Conservation (phyloP, 2,888 invertebrate species). For the Drosophila mercatorum region DNA sequence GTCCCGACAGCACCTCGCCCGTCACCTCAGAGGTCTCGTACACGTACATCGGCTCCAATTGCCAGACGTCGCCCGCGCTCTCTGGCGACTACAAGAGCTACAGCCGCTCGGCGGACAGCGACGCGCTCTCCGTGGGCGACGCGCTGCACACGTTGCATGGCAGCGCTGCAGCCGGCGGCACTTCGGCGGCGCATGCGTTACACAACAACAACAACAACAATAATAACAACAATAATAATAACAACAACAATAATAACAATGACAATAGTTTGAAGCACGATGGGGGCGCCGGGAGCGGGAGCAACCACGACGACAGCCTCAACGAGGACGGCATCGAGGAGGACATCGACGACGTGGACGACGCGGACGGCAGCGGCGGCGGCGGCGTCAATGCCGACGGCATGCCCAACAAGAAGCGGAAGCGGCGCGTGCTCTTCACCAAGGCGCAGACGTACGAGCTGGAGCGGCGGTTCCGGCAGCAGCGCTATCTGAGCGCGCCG, state of each 20-base stretch:
- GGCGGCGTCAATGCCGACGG: constrained; percentile 84
- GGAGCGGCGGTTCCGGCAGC: constrained; percentile 97
- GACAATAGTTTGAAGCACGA: constrained; percentile 62
- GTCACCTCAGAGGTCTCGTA: constrained; percentile 91
- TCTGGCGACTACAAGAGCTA: constrained; percentile 83
- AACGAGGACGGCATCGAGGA: constrained; percentile 85
- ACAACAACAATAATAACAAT: constrained; percentile 51
- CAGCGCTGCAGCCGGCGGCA: constrained; percentile 32
- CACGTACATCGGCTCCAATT: constrained; percentile 83
- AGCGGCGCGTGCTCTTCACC: constrained; percentile 97
- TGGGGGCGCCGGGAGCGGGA: constrained; percentile 45
- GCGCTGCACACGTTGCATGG: constrained; percentile 71
- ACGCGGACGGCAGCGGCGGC: constrained; percentile 81
- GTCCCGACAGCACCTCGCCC: constrained; percentile 94
- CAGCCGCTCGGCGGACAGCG: constrained; percentile 83
- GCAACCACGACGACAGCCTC: constrained; percentile 83
- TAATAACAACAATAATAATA: constrained; percentile 37
- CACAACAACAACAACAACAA: constrained; percentile 62
- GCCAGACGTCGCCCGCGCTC: constrained; percentile 83
- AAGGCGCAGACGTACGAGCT: constrained; percentile 99
- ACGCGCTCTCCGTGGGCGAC: constrained; percentile 81
- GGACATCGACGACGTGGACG: constrained; percentile 87
- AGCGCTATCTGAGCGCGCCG: constrained; percentile 98
- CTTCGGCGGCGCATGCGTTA: constrained; percentile 64
- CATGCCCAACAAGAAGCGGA: constrained; percentile 92